Conservation (phyloP, 2,797 vertebrate species). For the Netta rufina region DNA sequence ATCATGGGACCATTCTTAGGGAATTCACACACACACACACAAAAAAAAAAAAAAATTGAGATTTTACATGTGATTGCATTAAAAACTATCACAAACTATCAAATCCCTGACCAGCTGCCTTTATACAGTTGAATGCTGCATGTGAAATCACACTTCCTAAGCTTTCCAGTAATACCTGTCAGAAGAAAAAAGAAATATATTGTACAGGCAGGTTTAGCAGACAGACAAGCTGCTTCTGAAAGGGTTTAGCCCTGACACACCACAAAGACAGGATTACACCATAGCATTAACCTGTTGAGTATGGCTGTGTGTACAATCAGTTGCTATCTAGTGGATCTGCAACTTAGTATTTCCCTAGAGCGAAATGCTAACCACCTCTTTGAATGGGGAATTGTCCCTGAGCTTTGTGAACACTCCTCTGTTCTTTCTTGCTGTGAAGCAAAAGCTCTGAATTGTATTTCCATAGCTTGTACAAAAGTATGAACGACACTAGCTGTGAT, state of each 20-base stretch:
- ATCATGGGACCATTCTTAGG: not conserved
- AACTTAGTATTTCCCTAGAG: not conserved
- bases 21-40: not conserved
- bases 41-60: no score
- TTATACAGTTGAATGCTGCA: not conserved
- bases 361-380: not conserved
- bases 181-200: not conserved
- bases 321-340: not conserved
- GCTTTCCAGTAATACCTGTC: not conserved
- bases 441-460: not conserved
- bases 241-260: not conserved
- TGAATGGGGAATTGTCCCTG: not conserved
- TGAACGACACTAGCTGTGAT: not conserved
- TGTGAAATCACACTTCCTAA: not conserved
- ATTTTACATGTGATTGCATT: not conserved
- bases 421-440: not conserved
- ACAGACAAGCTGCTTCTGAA: not conserved
- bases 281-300: accelerated
- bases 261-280: not conserved
- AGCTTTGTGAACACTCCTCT: not conserved
- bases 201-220: not conserved
- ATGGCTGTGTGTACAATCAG: not conserved
- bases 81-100: not conserved
- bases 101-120: not conserved
- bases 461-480: not conserved